Evolutionary conservation across 2,888 invertebrate species (phyloP).

Genomic region (Scaptomyza polygonia): DNA sequence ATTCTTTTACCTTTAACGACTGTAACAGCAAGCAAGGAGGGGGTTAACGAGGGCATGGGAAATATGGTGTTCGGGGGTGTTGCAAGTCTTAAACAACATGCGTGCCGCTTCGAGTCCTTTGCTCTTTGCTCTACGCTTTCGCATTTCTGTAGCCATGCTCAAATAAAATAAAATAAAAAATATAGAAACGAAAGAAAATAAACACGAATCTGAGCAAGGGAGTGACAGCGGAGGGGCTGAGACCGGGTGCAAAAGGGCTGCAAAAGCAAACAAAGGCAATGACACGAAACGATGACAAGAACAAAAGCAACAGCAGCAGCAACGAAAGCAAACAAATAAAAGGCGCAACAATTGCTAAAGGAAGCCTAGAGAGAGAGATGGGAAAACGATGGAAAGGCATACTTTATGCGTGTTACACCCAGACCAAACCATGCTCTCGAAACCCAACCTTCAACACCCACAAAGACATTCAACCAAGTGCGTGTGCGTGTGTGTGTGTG

Average conservation of each 20-base stretch:
- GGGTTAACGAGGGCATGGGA: conserved; percentile 5
- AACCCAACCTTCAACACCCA: background rate
- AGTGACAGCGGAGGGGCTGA: background rate
- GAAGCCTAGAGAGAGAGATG: no score
- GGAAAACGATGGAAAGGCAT: conserved; percentile 7
- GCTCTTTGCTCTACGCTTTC: conserved; percentile 52
- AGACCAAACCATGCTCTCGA: background rate
- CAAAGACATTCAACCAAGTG: conserved; percentile 63
- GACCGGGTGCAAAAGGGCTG: conserved; percentile 40
- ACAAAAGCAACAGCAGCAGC: conserved; percentile 39
- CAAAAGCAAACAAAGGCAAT: conserved; percentile 78
- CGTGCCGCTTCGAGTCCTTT: conserved; percentile 42
- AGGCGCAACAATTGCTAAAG: conserved; percentile 75
- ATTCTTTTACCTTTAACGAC: conserved; percentile 81
- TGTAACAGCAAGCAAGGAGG: conserved; percentile 13
- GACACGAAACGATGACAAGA: conserved; percentile 72
- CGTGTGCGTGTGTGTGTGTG: conserved; percentile 75
- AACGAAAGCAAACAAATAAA: conserved; percentile 75
- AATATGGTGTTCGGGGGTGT: background rate
- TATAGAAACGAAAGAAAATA: conserved; percentile 63
- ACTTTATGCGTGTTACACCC: conserved; percentile 35
- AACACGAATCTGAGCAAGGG: conserved; percentile 53
- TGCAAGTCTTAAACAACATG: conserved; percentile 34
- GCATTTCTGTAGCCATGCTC: conserved; percentile 66
- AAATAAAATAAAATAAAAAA: conserved; percentile 38